Base-by-base conservation (phyloP, 1,140 invertebrate genomes). In the Lordiphosa collinella region DNA sequence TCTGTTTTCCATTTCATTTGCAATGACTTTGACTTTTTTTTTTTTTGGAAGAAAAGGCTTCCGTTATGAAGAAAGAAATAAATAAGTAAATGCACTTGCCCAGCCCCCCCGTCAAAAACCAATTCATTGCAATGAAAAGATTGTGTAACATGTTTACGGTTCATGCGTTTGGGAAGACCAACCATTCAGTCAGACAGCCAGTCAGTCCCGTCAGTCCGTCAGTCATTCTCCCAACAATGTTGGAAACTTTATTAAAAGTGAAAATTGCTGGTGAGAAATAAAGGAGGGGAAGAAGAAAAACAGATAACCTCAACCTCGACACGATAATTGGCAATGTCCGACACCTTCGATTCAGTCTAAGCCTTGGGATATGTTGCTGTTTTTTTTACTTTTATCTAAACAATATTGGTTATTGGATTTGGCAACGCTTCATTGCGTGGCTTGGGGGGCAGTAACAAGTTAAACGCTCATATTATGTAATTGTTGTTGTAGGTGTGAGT, bases 211-310 rank as follows among this genome's bases (percentile, higher is more conserved):
- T 47, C 29, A 16, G 8, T 29, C 31, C 12, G 25, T 48, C 46
- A 35, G 46, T 35, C 46, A 48, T 48, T 48, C 46, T 48, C 32
- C 37, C 40, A 56, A 65, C 56, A 68, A 67, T 58, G 50, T 78
- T 59, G 56, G 62, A 67, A 73, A 72, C 66, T 75, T 76, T 56
- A 62, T 74, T 60, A 65, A 80, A 80, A 79, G 69, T 79, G 75
- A 80, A 79, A 79, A 79, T 74, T 78, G 63, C 41, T 57, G 37
- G 62, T 13, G 43, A 9, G 46, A 34, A 14, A 53, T 11, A 31
- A 55, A 38, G 18, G 50, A 61, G 52, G 43, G 48, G 47, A 56
- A 59, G 58, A 50, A 47, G 59, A 25, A 43, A 47, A 25, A 13
- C 31, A 56, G 63, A 65, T 65, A 65, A 65, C 62, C 62, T 47